Conservation (phyloP, 2,888 invertebrate genomes). For the Cheilosia grossa region DNA sequence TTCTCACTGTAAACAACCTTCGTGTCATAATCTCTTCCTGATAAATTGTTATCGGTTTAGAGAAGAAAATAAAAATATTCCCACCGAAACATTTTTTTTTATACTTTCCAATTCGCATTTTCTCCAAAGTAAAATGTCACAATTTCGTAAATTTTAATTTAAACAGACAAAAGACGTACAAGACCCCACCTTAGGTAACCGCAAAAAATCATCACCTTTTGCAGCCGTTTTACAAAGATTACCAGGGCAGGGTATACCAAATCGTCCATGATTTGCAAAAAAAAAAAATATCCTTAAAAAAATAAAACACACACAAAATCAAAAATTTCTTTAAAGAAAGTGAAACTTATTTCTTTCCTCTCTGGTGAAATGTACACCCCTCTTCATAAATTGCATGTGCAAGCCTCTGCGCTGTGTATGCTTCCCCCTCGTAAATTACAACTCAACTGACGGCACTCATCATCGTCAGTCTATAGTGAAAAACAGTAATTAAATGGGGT, state of each 20-base stretch:
- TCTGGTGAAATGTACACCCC: conserved; percentile 62
- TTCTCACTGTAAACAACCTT: background rate
- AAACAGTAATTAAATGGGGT: conserved; percentile 71
- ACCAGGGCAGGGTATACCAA: conserved; percentile 10
- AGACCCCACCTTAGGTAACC: conserved; percentile 61
- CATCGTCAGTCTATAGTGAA: conserved; percentile 43
- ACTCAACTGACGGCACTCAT: conserved; percentile 60
- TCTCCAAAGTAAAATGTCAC: conserved; percentile 40
- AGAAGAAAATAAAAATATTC: conserved; percentile 24
- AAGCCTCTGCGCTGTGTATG: conserved; percentile 43
- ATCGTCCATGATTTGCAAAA: conserved; percentile 11
- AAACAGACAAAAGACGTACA: conserved; percentile 51
- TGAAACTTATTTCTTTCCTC: conserved; percentile 25
- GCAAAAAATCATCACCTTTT: conserved; percentile 66
- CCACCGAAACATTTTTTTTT: conserved; percentile 3
- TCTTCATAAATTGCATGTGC: conserved; percentile 49
- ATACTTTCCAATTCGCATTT: conserved; percentile 2
- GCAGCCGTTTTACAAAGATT: conserved; percentile 27
- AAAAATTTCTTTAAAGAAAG: conserved; percentile 39
- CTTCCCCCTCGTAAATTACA: conserved; percentile 64
- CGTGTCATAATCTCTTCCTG: background rate
- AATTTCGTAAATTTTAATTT: conserved; percentile 47
- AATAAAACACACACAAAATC: conserved; percentile 4
- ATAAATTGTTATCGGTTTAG: conserved; percentile 17
- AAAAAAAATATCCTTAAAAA: conserved; percentile 8